Evolutionary conservation across 2,888 invertebrate genomes (phyloP), one percentile per base, ranked within the genome.

Genomic region (Limnephilus marmoratus): DNA sequence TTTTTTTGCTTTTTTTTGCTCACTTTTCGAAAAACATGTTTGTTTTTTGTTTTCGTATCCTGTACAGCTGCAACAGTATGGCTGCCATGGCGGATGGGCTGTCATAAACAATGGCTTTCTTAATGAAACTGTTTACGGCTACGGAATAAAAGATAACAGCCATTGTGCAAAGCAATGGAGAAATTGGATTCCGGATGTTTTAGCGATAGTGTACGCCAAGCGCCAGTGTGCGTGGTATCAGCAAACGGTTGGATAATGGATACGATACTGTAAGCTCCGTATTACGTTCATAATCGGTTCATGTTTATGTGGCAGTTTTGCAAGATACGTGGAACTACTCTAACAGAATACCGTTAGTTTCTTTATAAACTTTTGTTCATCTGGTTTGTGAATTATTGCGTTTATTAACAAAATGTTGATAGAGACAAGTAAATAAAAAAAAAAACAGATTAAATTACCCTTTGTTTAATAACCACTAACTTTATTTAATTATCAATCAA

Each of bases 91-190:
- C 87, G 91, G 85, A 80, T 85, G 87, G 49, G 81, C 87, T 29
- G 85, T 90, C 91, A 90, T 91, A 91, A 91, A 91, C 90, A 91
- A 91, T 89, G 85, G 34, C 81, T 80, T 85, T 90, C 90, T 88
- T 90, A 92, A 92, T 90, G 90, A 90, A 92, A 88, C 90, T 87
- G 92, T 90, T 92, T 90, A 92, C 90, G 92, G 90, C 88, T 90
- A 90, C 88, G 80, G 85, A n/a, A 49, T 80, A 82, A 92, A 53
- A 90, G 90, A 87, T 87, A 87, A 87, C 31, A 34, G 87, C 85
- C 37, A 34, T 90, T 31, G 24, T 49, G 34, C n/a, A 49, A 86
- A 86, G 49, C 86, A 49, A 86, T 86, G 86, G 41, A n/a, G 86
- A 45, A 87, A 87, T 49, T 87, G 86, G 86, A 45, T 85, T 45